Conservation (phyloP, 2,888 invertebrate species). For the Drosophila leonis region DNA sequence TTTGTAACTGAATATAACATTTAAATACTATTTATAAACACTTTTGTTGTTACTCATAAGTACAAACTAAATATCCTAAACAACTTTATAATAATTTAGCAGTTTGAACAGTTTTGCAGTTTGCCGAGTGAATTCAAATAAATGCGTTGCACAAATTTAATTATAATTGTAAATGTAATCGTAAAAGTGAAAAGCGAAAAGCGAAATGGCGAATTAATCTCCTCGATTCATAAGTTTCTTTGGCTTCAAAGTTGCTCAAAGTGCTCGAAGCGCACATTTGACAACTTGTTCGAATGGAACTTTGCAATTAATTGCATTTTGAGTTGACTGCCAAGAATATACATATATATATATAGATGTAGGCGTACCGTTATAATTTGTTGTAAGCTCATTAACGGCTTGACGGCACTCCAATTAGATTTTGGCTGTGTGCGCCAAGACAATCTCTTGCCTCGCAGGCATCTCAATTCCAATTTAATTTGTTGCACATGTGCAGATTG, state of each 20-base stretch:
- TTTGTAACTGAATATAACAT: conserved; percentile 12
- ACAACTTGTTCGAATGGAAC: not conserved
- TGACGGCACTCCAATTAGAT: conserved; percentile 35
- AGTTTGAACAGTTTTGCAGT: conserved; percentile 29
- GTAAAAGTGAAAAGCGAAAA: not conserved
- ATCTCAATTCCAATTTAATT: conserved; percentile 41
- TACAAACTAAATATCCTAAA: conserved; percentile 6
- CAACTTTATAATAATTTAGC: not conserved
- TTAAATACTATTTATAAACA: conserved; percentile 11
- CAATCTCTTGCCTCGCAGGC: conserved; percentile 31
- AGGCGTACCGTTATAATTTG: conserved; percentile 10
- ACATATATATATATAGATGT: not conserved
- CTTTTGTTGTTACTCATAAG: conserved; percentile 35
- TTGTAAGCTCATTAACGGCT: conserved; percentile 40
- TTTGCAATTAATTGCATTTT: conserved; percentile 23
- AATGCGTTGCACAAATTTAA: conserved; percentile 56
- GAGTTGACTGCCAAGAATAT: not conserved
- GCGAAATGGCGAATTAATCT: conserved; percentile 3
- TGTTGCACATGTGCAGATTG: conserved; percentile 38
- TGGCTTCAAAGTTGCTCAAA: conserved; percentile 24
- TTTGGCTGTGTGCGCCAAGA: conserved; percentile 1
- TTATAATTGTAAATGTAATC: conserved; percentile 3
- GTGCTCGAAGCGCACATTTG: conserved; percentile 18
- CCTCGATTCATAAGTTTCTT: not conserved
- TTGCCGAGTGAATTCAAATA: conserved; percentile 48